Evolutionary conservation across 2,113 vertebrate species (phyloP), one percentile per base, ranked within the genome.

Genomic region (Phasianus colchicus): DNA sequence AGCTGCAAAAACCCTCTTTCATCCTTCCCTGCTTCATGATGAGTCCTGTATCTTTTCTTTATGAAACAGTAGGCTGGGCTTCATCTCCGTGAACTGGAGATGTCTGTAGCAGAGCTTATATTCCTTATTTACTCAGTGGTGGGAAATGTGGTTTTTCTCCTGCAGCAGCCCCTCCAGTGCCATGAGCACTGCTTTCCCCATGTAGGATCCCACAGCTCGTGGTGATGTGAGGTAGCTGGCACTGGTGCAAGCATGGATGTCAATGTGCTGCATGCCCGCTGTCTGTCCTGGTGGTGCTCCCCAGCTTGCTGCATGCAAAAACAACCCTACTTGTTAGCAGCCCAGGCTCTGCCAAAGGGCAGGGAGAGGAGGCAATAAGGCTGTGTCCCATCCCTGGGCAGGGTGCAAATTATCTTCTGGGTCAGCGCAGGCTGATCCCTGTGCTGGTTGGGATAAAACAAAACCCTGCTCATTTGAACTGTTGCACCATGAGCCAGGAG

Each of bases 21-120:
- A 86, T 73, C 34, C 50, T 93, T 94, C 74, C 63, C 61, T 52
- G 75, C 75, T 63, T 50, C 66, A 47, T 57, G 90, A 78, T 88
- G 88, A 90, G 82, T 95, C 71, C 71, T 85, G 10, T 71, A 63
- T 75, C 32, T 63, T 40, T 82, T 70, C 60, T 74, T 43, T 52
- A 75, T 66, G 85, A 55, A 90, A 38, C 57, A 2, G 3, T 11
- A 66, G 75, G 83, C 71, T 88, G 65, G 48, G 32, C 81, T 85
- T 90, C 43, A 54, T 3, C 64, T 73, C 58, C 67, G 16, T 48
- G 18, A 30, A 32, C 65, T 29, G 34, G 54, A 81, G 60, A 38
- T 29, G 6, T 50, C 1, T 6, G 29, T 55, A 73, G 34, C 50
- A 25, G 40, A 66, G 55, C 61, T 27, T 27, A 12, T 29, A 38